Conservation (phyloP, 2,888 invertebrate genomes). For the Metopia argyrocephala region DNA sequence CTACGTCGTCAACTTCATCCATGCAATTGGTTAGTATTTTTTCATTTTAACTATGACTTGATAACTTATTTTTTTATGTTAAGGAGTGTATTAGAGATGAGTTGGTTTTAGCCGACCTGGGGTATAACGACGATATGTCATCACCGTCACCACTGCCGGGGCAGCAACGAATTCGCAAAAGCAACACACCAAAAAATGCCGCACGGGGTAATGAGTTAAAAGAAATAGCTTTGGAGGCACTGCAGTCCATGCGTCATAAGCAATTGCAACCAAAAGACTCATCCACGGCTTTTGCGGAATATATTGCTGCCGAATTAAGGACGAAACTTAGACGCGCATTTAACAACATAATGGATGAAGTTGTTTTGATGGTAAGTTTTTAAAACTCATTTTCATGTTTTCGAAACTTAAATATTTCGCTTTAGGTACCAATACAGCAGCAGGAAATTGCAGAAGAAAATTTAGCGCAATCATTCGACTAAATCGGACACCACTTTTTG, state of each 20-base stretch:
- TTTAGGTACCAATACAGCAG: too few species aligned
- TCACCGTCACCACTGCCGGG: background rate
- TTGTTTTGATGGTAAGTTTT: slow-evolving; percentile 17
- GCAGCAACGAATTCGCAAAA: slow-evolving; percentile 6
- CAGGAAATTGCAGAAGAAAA: too few species aligned
- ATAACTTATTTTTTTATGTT: background rate
- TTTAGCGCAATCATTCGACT: too few species aligned
- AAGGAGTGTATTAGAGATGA: slow-evolving; percentile 24
- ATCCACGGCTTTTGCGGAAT: background rate
- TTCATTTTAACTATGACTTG: background rate
- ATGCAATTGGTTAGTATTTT: slow-evolving; percentile 17
- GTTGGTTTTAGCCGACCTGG: background rate
- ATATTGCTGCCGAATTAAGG: background rate
- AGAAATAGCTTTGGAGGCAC: slow-evolving; percentile 16
- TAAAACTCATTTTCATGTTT: too few species aligned
- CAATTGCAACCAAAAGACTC: background rate
- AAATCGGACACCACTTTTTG: too few species aligned
- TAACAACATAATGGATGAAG: slow-evolving; percentile 21
- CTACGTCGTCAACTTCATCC: background rate
- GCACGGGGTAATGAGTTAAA: background rate
- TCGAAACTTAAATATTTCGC: too few species aligned
- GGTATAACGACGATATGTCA: background rate
- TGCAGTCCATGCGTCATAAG: background rate
- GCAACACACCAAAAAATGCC: background rate
- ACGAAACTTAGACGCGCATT: background rate